Evolutionary conservation across 2,888 invertebrate species (phyloP), one percentile per base, ranked within the genome.

Genomic region (Drosophila peninsularis): DNA sequence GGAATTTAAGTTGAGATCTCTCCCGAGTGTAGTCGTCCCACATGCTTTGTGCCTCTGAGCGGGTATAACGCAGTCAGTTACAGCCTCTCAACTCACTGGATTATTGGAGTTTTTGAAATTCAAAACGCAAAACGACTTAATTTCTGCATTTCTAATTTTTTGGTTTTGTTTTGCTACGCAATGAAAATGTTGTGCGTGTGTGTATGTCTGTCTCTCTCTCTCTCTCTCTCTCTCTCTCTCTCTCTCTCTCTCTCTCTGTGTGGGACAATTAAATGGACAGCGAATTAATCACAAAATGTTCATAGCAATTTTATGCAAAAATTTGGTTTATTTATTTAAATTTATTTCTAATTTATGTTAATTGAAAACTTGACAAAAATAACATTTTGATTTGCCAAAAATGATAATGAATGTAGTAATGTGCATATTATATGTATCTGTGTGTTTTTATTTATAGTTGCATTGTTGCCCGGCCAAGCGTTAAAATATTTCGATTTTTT

Each of bases 281-380:
- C 60, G 32, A 78, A 83, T 86, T 88, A 86, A 83, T 83, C 87
- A 78, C 62, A 72, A 80, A 80, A 68, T 67, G 47, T 42, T 39
- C 47, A 79, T 5, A 52, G 37, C 13, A 68, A 62, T 72, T 70
- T 19, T 67, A 71, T 70, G 64, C 74, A 65, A 49, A 64, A 73
- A 30, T 30, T 71, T 63, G 42, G 52, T 68, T 27, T 36, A 47
- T 55, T 64, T 66, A 52, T 67, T 77, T 41, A 39, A 49, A 30
- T 27, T 55, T 54, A 54, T 62, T 64, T 52, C 49, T 69, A 69
- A 88, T 84, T 84, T 89, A 84, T 82, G 74, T 52, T 76, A 87
- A 84, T 89, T 89, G 62, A 61, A 80, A 75, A 71, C 71, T 64
- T 71, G 24, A 36, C 49, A 58, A 75, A 52, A 52, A 61, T 56